Conservation (phyloP, 2,888 invertebrate genomes). For the Andrena trimmerana region DNA sequence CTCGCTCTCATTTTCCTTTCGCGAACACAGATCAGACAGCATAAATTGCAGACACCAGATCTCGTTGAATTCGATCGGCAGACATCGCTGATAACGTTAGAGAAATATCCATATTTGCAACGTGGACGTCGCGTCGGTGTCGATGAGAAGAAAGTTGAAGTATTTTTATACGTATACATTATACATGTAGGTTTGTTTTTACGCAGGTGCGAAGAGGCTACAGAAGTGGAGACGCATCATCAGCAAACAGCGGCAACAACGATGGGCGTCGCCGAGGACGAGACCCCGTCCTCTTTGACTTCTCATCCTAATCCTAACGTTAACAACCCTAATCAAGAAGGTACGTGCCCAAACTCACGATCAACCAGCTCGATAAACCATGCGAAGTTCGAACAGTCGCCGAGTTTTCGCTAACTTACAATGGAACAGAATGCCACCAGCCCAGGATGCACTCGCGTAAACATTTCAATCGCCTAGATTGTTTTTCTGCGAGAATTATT, state of each 20-base stretch:
- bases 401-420: background rate
- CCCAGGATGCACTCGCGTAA: background rate
- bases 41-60: too few species aligned
- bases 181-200: conserved; percentile 16
- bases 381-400: background rate
- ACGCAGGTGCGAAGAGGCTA: conserved; percentile 82
- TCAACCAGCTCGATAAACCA: background rate
- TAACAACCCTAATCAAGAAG: conserved; percentile 81
- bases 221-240: conserved; percentile 83
- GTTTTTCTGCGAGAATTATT: background rate
- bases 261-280: conserved; percentile 84
- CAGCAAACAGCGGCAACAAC: conserved; percentile 81
- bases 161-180: background rate
- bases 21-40: too few species aligned
- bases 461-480: background rate
- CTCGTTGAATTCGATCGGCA: too few species aligned
- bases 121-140: background rate
- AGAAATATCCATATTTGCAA: background rate
- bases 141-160: background rate
- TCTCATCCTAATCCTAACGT: conserved; percentile 82
- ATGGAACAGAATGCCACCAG: background rate
- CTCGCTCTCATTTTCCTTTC: background rate
- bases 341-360: conserved; percentile 64
- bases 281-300: conserved; percentile 82
- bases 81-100: too few species aligned